Base-by-base conservation (phyloP, 1,140 invertebrate species). In the Helicoverpa zea region DNA sequence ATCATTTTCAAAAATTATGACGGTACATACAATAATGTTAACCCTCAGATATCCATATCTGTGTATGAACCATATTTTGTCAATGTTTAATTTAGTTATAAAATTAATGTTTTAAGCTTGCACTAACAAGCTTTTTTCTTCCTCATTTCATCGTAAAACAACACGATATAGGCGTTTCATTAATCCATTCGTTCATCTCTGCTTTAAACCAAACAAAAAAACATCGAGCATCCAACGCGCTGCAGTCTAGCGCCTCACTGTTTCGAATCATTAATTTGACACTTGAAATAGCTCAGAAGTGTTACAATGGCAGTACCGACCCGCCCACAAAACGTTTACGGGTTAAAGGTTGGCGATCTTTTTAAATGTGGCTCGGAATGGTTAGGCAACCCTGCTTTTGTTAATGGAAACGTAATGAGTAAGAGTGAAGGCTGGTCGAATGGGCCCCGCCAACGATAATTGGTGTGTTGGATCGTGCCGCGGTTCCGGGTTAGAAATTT, bases 251-350 rank as follows among this genome's bases (percentile, higher is more conserved):
- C 85, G 79, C 87, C 86, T 88, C 86, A 87, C 85, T 86, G 89
- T 88, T 91, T 90, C 91, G 88, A 84, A 92, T 92, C 91, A 93
- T 93, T 92, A 93, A 92, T 93, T 91, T 91, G 92, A 93, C 92
- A 92, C 89, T 90, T 81, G 83, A 81, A 88, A 89, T 86, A 83
- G 86, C 88, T 90, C 84, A 84, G 84, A 85, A 91, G 85, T 86
- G 87, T 87, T 88, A 88, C 86, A 89, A 89, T 87, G 87, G 86
- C 85, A 84, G 81, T 83, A 83, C 70, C n/a, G 86, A 83, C 83
- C 87, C 90, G 89, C 90, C 90, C 86, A 92, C 88, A 87, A 90
- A 85, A 81, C 86, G 70, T 79, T 81, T 47, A 83, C 83, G 87
- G 92, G 92, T 92, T 87, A 93, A 89, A 93, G 91, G 92, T 93